Evolutionary conservation across 2,113 vertebrate species (phyloP), one percentile per base, ranked within the genome.

Genomic region (Cervus canadensis): DNA sequence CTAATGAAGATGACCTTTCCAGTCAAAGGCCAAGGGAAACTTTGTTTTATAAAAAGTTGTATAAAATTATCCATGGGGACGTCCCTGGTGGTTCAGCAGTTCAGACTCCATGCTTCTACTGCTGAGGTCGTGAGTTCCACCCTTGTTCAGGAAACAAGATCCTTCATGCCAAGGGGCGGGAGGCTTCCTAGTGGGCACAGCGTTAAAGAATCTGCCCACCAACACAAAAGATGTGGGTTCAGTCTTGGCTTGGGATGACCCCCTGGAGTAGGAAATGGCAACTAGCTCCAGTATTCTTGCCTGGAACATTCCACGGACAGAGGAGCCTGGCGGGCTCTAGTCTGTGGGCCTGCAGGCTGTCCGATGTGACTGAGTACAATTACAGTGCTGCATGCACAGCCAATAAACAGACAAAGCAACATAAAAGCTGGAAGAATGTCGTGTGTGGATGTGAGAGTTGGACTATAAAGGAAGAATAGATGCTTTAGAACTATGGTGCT

Each of bases 191-290:
- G 2, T 23, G 12, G n/a, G 67, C 67, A 40, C n/a, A 71, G 19
- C 0, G 0, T 21, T 40, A 40, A 40, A 71, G n/a, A 40, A 40
- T 71, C n/a, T 0, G 0, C 19, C n/a, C n/a, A 71, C 67, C n/a
- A 13, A 23, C 0, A 1, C 10, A 40, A 71, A 19, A 71, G 67
- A 71, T 19, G 12, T 71, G 19, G 67, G n/a, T 71, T 71, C 19
- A 71, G 3, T 71, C 67, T 71, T 23, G n/a, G 10, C 67, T 71
- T 40, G n/a, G n/a, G 67, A 40, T 71, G 67, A 40, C 23, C n/a
- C 10, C 1, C n/a, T 23, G 10, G 19, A 71, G 64, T 36, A 71
- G 7, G 64, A 71, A 71, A 23, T 71, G n/a, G n/a, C 67, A 71
- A 23, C 5, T 71, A 3, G 19, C 10, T 23, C 5, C 67, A 40